Evolutionary conservation across 2,888 invertebrate species (phyloP).

Genomic region (Drosophila atripex): DNA sequence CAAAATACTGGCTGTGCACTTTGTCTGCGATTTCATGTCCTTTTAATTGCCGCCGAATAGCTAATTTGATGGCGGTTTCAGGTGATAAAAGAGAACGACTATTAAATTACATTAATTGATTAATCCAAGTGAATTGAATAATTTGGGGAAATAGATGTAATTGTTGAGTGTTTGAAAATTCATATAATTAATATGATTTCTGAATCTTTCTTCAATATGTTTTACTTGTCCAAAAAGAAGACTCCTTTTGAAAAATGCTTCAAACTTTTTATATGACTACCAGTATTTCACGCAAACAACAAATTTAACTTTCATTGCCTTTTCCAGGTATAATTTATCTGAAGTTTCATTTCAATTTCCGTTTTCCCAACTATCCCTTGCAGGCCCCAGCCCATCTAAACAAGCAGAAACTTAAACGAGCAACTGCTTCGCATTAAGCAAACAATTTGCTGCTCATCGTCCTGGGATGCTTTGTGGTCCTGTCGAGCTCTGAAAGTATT

Average conservation of each 20-base stretch:
- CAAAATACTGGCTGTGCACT: slow-evolving; percentile 20
- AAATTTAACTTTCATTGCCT: slow-evolving; percentile 25
- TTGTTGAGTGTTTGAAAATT: too few relatives aligned
- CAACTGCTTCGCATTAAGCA: slow-evolving; percentile 32
- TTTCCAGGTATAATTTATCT: slow-evolving; percentile 31
- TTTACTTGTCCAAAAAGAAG: background rate
- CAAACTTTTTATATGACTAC: slow-evolving; percentile 14
- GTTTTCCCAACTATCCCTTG: slow-evolving; percentile 19
- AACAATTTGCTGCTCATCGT: slow-evolving; percentile 35
- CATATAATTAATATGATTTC: background rate
- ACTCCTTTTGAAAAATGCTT: background rate
- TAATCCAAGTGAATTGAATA: slow-evolving; percentile 1
- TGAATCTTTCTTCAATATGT: background rate
- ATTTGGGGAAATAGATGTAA: background rate
- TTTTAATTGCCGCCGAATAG: slow-evolving; percentile 38
- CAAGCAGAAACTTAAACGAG: slow-evolving; percentile 33
- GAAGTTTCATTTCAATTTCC: slow-evolving; percentile 33
- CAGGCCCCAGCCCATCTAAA: slow-evolving; percentile 17
- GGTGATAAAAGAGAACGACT: slow-evolving; percentile 31
- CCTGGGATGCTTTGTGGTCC: slow-evolving; percentile 9
- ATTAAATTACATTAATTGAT: slow-evolving; percentile 32
- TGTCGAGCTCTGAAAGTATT: background rate
- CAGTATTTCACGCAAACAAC: slow-evolving; percentile 19
- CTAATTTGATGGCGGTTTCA: slow-evolving; percentile 30
- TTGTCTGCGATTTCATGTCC: slow-evolving; percentile 39